These are phyloP conservation scores for Perithous albicinctus DNA, from an alignment of 2,888 invertebrate species.

Conservation along the genomic window DNA sequence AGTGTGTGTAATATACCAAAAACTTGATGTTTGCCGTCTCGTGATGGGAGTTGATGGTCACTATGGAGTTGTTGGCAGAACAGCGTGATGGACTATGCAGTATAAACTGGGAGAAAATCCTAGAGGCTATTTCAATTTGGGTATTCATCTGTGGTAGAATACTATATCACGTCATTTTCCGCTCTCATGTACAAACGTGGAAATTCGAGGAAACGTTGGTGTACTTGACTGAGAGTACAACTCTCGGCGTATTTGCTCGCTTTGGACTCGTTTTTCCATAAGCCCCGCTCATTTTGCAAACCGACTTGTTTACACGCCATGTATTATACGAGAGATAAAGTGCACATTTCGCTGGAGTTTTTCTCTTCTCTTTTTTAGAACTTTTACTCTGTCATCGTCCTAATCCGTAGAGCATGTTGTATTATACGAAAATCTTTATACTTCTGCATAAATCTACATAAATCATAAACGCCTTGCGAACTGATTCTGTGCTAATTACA, in stretches of 20 bases:
- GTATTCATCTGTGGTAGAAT: constrained; percentile 54
- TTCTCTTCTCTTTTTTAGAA: constrained; percentile 4
- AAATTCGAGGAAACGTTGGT: constrained; percentile 45
- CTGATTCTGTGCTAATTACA: not conserved
- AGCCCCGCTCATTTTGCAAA: constrained; percentile 50
- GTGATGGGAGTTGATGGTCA: constrained; percentile 53
- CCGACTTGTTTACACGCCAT: constrained; percentile 58
- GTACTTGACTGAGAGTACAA: constrained; percentile 36
- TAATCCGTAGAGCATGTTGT: not conserved
- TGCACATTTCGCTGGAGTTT: constrained; percentile 33
- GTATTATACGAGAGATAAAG: constrained; percentile 53
- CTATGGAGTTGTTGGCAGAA: constrained; percentile 6
- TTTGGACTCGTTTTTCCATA: constrained; percentile 58
- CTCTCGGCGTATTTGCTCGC: constrained; percentile 58
- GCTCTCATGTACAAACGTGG: constrained; percentile 47
- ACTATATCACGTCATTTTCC: constrained; percentile 62
- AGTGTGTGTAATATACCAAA: constrained; percentile 37
- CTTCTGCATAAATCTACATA: not conserved
- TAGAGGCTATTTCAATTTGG: constrained; percentile 60
- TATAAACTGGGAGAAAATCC: constrained; percentile 50
- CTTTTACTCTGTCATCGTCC: not conserved
- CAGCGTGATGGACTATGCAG: not conserved
- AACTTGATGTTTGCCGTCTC: constrained; percentile 57
- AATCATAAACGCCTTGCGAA: not conserved
- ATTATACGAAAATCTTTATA: not conserved